Base-by-base conservation (phyloP, 2,888 invertebrate species). In the Amphipyra tragopoginis region DNA sequence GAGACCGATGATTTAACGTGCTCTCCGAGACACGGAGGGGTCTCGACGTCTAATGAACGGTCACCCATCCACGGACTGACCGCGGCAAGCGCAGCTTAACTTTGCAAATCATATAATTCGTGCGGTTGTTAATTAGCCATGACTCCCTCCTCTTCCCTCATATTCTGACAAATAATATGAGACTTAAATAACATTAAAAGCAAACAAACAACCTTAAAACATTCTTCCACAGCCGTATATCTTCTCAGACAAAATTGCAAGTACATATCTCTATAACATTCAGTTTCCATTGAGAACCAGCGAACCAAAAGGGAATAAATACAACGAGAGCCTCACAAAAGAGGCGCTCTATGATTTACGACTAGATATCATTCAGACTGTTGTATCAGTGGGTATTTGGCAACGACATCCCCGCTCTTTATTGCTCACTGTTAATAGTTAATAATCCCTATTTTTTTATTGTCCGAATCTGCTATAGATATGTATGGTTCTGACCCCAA, bases 281-380 rank as follows among this genome's bases (percentile, higher is more conserved):
- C 75, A 72, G 72, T 59, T 72, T 69, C 76, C 77, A 85, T 87
- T 86, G 83, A 81, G 50, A 80, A 62, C 59, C 85, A 78, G 74
- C 63, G 65, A 74, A 71, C 62, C 68, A 65, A 69, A 76, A 77
- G 75, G 77, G 79, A 86, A 87, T 82, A 83, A 80, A 83, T 75
- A 82, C 74, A 79, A 72, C 76, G 74, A 67, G 74, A 64, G 55
- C 34, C 53, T 71, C 50, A 78, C 78, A 82, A 83, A 82, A 79
- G 79, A 75, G 64, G 54, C 77, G 67, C 79, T 79, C 75, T 84
- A 86, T 88, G 87, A 90, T 89, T 89, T 87, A 89, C 81, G 84
- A 85, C 77, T 73, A 70, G 79, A 82, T 79, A 82, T 86, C 82
- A 82, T 82, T 85, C 74, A 60, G 65, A 56, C 72, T 63, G 66